These are phyloP conservation scores for Montipora sp. DNA, from an alignment of 64 coral and sea anemone genomes.

Conservation along the genomic window DNA sequence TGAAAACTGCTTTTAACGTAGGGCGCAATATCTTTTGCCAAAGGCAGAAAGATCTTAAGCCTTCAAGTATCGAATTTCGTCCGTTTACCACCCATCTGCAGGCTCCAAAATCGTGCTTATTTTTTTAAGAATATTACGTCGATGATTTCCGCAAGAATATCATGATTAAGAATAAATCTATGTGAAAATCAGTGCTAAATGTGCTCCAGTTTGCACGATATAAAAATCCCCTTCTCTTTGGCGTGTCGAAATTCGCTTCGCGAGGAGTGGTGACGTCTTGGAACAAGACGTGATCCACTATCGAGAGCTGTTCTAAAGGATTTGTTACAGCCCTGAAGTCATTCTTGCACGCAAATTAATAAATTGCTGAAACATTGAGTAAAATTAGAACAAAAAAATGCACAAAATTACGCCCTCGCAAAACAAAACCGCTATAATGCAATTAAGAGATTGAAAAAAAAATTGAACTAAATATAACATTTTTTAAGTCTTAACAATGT, in stretches of 20 bases:
- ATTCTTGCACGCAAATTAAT: background rate
- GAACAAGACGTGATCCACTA: too few species aligned
- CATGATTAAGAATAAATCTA: too few species aligned
- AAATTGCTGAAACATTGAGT: background rate
- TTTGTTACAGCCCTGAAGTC: background rate
- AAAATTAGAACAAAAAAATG: constrained; percentile 13
- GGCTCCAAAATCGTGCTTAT: background rate
- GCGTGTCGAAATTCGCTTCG: too few species aligned
- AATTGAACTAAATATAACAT: background rate
- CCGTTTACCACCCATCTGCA: background rate
- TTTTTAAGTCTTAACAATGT: background rate
- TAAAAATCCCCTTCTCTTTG: too few species aligned
- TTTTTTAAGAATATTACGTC: background rate
- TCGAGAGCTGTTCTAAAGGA: too few species aligned
- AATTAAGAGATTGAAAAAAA: background rate
- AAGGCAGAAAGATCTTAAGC: background rate
- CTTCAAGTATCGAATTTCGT: constrained; percentile 4
- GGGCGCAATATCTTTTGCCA: background rate
- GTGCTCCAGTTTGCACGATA: too few species aligned
- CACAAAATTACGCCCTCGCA: background rate
- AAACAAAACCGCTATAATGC: constrained; percentile 27
- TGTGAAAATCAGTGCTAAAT: too few species aligned
- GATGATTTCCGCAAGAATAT: background rate
- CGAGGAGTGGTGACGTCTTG: too few species aligned
- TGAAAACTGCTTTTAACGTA: background rate